These are phyloP conservation scores for Condylura cristata DNA, from an alignment of 2,113 vertebrate species.

Conservation along the genomic window DNA sequence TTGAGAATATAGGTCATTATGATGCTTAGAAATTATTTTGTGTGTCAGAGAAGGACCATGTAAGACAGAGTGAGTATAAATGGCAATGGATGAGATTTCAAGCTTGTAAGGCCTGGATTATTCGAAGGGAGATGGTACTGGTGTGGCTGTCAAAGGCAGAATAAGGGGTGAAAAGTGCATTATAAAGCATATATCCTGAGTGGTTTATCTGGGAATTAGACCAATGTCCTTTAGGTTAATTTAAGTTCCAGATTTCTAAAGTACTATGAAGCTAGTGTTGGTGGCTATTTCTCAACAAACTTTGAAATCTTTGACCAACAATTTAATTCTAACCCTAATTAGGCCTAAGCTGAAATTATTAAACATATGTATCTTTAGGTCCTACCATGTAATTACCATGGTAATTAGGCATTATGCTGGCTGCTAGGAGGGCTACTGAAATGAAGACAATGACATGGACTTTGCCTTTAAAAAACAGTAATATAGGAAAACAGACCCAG, in stretches of 20 bases:
- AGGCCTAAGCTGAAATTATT: constrained; percentile 24
- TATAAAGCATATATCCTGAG: constrained; percentile 14
- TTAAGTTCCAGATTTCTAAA: constrained; percentile 30
- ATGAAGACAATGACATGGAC: neutral
- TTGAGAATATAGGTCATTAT: constrained; percentile 35
- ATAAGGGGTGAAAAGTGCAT: neutral
- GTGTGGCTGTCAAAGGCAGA: neutral
- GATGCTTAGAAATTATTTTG: constrained; percentile 1
- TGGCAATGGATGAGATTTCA: neutral
- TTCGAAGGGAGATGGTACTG: neutral
- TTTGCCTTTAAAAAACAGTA: constrained; percentile 3
- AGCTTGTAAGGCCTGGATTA: constrained; percentile 27
- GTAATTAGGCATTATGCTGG: neutral
- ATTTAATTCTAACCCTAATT: neutral
- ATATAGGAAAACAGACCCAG: neutral
- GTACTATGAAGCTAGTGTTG: neutral
- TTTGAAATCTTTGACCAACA: constrained; percentile 16
- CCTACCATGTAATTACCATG: neutral
- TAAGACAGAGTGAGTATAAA: neutral
- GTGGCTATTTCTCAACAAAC: neutral
- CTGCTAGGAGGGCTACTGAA: neutral
- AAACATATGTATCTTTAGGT: constrained; percentile 10
- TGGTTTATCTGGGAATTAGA: neutral
- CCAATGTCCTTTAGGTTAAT: neutral
- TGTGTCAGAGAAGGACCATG: neutral